phyloP scores from a whole-genome alignment of 2,113 vertebrate species.

The Otus sunia region DNA sequence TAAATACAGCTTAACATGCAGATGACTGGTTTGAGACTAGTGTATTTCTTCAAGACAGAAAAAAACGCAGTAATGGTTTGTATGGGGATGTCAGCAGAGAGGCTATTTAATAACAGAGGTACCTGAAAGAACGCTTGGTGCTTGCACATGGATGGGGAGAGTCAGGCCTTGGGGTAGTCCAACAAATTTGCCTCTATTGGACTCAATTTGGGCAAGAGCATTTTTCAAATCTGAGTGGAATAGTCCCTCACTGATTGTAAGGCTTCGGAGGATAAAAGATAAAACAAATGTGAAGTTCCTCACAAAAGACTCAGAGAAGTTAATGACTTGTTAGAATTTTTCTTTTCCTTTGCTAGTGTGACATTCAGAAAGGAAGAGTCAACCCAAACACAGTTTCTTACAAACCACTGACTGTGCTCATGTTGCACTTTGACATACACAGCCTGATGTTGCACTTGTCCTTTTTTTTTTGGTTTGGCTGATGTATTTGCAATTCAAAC shows the following conservation, averaged over 20 bases:
- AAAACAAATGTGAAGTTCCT: background rate
- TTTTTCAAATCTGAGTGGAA: conserved; percentile 14
- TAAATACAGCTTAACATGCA: conserved; percentile 80
- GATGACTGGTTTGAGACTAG: conserved; percentile 78
- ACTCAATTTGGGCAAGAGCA: background rate
- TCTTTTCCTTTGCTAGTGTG: background rate
- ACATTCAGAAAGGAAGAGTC: background rate
- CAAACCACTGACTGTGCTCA: background rate
- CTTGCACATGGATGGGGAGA: background rate
- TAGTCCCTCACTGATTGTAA: background rate
- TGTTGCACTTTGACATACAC: background rate
- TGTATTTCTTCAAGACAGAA: conserved; percentile 60
- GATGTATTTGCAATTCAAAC: conserved; percentile 61
- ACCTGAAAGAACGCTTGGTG: conserved; percentile 16
- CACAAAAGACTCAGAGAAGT: background rate
- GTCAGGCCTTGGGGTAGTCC: background rate
- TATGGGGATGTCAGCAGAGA: conserved; percentile 2
- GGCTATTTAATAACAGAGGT: background rate
- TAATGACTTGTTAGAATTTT: background rate
- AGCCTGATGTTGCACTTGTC: background rate
- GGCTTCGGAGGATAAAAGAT: background rate
- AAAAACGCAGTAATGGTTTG: conserved; percentile 32
- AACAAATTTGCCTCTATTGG: background rate
- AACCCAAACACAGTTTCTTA: background rate
- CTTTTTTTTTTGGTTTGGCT: background rate